Evolutionary conservation across 2,797 vertebrate genomes (phyloP).

Genomic region (Anomalospiza imberbis): DNA sequence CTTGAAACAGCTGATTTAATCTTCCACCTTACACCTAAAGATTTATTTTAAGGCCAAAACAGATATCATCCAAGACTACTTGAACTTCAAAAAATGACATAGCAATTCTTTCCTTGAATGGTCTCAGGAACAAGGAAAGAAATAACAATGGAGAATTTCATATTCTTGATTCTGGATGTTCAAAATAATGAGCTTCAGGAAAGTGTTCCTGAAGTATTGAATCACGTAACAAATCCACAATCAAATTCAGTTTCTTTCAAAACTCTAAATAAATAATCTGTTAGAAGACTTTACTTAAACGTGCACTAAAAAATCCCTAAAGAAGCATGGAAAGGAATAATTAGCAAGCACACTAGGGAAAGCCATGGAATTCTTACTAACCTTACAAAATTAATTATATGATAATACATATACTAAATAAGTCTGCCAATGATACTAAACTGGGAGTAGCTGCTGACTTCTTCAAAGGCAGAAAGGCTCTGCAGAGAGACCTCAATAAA

Average conservation of each 20-base stretch:
- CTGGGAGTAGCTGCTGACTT: neutral
- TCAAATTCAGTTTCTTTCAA: neutral
- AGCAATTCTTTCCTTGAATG: neutral
- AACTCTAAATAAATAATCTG: neutral
- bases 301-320: neutral
- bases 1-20: neutral
- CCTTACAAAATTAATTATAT: neutral
- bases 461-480: neutral
- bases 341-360: neutral
- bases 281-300: neutral
- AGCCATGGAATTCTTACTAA: neutral
- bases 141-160: neutral
- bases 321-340: neutral
- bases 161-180: neutral
- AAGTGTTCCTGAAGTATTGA: neutral
- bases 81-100: neutral
- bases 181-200: neutral
- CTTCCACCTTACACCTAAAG: neutral
- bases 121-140: neutral
- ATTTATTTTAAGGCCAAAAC: neutral
- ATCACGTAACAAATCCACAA: neutral
- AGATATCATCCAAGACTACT: neutral
- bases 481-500: neutral
- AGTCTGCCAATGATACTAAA: fast-evolving
- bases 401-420: neutral